Percentiles rank a stretch among this genome's conserved stretches.
Evolutionary conservation across 2,797 vertebrate genomes (phyloP).

Genomic region (Mionectes olivaceus): DNA sequence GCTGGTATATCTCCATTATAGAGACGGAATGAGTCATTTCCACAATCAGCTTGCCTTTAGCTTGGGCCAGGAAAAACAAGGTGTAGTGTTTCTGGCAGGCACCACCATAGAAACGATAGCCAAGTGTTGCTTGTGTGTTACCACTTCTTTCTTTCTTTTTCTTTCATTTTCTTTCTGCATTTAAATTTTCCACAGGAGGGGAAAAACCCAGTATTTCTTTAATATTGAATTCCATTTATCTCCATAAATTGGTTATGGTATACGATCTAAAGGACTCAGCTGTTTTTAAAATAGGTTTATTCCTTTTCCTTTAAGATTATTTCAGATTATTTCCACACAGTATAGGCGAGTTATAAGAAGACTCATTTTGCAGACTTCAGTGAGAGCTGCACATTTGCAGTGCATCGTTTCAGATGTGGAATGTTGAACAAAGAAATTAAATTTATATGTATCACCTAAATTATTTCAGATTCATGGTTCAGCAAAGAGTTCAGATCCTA

Average conservation of each 20-base stretch:
- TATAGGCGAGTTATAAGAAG: slow-evolving; percentile 75
- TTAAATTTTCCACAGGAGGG: slow-evolving; percentile 75
- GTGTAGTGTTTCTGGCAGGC: not conserved
- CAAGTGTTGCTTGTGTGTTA: not conserved
- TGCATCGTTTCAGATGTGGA: slow-evolving; percentile 74
- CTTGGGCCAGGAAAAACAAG: not conserved
- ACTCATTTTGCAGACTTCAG: slow-evolving; percentile 76
- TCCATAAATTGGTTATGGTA: slow-evolving; percentile 82
- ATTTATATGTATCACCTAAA: slow-evolving; percentile 83
- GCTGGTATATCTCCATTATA: slow-evolving; percentile 24
- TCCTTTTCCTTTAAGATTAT: slow-evolving; percentile 75
- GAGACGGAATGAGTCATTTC: slow-evolving; percentile 49
- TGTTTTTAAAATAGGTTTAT: slow-evolving; percentile 83
- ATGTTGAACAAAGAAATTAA: slow-evolving; percentile 84
- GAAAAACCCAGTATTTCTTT: slow-evolving; percentile 74
- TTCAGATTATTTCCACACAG: slow-evolving; percentile 81
- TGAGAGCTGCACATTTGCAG: slow-evolving; percentile 72
- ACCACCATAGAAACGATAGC: not conserved
- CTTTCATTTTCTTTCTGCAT: slow-evolving; percentile 49
- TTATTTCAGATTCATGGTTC: slow-evolving; percentile 83
- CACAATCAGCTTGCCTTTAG: not conserved
- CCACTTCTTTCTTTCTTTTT: not conserved
- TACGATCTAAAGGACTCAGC: slow-evolving; percentile 81
- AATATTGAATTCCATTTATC: slow-evolving; percentile 81
- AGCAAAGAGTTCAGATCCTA: slow-evolving; percentile 81